Evolutionary conservation across 2,113 vertebrate genomes (phyloP), one percentile per base, ranked within the genome.

Genomic region (Pithys albifrons): DNA sequence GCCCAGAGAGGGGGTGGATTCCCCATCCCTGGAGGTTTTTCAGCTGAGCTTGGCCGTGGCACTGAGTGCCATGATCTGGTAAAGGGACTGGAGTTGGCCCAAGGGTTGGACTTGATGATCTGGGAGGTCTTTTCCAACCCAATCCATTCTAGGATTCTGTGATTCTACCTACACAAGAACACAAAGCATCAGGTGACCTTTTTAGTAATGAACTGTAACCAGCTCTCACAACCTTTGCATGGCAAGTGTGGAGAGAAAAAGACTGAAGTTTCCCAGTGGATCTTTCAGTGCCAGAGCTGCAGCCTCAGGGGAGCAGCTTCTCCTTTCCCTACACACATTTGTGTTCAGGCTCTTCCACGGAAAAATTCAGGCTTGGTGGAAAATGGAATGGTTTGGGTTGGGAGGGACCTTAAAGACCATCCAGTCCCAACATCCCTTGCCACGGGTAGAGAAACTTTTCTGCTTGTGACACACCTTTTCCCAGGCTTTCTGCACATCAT

Each of bases 181-280:
- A 43, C 14, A 43, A 43, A 43, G 14, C 41, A 43, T 43, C 41
- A 43, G 41, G 41, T 43, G 41, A 43, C 41, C 6, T 43, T 14
- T 43, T 43, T 43, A 15, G 41, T 43, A 14, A 14, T 43, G 14
- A 43, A 15, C 41, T 43, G 41, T 43, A 43, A 43, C 48, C 5
- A 5, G 18, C 59, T 83, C 64, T 73, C 35, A 43, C 19, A 85
- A 2, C 12, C 22, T 58, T 41, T 59, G 69, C 16, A 4, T 8
- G 31, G 55, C 54, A 70, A 67, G n/a, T 19, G 9, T 39, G 35
- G 19, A 61, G 33, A 52, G 22, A 37, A 2, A 19, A 49, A 12
- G 19, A 10, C 4, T n/a, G 4, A 69, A 45, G 57, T 45, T 65
- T 72, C 65, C 7, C 33, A 19, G 23, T 0, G 0, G 16, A 14